phyloP scores from a whole-genome alignment of 2,113 vertebrate genomes.

The Gallinago jamesoni region DNA sequence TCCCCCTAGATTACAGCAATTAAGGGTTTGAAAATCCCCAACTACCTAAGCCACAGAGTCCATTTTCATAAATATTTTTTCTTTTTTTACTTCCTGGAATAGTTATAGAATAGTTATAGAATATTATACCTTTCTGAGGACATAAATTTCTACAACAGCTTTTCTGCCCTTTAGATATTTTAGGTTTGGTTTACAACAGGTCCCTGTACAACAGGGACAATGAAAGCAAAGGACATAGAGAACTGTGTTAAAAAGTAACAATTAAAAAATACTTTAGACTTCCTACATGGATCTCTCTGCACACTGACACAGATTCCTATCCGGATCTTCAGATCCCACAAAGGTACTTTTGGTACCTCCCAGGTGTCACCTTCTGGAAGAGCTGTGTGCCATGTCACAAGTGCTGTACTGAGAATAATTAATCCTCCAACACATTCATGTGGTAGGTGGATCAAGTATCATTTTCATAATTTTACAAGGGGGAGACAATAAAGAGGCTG shows the following conservation, averaged over 20 bases:
- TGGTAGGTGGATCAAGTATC: constrained; percentile 35
- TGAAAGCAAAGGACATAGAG: not conserved
- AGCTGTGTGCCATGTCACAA: not conserved
- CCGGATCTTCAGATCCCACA: not conserved
- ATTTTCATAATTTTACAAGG: constrained; percentile 2
- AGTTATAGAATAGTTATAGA: not conserved
- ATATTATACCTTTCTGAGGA: not conserved
- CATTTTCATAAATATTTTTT: not conserved
- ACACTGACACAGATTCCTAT: not conserved
- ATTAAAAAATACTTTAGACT: not conserved
- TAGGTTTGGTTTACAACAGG: not conserved
- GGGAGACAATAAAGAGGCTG: constrained; percentile 1
- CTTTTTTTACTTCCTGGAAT: not conserved
- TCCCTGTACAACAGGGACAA: not conserved
- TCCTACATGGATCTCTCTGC: not conserved
- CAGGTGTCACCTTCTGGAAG: not conserved
- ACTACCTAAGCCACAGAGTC: not conserved
- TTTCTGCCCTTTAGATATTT: not conserved
- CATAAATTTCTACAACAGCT: not conserved
- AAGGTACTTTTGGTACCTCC: not conserved
- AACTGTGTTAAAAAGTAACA: constrained; percentile 7
- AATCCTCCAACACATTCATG: constrained; percentile 10
- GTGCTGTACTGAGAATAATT: constrained; percentile 22
- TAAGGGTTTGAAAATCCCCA: not conserved
- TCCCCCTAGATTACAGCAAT: not conserved